Conservation (phyloP, 2,797 vertebrate species). For the Poeciliopsis infans region DNA sequence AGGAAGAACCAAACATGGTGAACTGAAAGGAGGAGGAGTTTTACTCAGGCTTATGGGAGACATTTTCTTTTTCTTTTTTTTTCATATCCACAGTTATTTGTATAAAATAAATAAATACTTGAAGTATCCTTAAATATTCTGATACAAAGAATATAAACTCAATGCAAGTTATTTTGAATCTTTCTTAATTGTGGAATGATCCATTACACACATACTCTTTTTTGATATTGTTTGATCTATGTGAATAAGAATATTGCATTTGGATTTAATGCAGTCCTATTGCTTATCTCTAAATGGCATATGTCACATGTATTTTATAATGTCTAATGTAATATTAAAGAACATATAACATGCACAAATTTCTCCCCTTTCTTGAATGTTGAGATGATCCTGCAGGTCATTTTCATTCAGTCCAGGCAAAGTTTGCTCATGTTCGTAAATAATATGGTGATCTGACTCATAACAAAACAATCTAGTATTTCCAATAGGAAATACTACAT, state of each 20-base stretch:
- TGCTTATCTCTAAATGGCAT: background rate
- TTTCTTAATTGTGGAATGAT: background rate
- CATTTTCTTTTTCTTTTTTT: background rate
- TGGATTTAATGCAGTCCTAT: background rate
- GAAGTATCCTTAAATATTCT: background rate
- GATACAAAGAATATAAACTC: background rate
- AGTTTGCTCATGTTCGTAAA: background rate
- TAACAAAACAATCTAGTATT: background rate
- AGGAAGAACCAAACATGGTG: background rate
- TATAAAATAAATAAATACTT: too few species aligned
- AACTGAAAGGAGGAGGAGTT: background rate
- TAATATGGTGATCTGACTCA: background rate
- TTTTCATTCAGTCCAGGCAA: background rate
- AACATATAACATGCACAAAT: background rate
- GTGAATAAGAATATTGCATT: background rate
- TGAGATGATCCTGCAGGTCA: background rate
- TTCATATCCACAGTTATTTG: too few species aligned
- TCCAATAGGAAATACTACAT: background rate
- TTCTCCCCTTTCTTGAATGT: background rate
- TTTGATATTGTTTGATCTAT: background rate
- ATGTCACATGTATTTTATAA: background rate
- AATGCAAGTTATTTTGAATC: background rate
- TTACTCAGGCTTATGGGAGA: background rate
- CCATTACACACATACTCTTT: background rate
- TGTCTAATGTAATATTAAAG: background rate